Evolutionary conservation across 2,113 vertebrate species (phyloP).

Genomic region (Antechinus flavipes): DNA sequence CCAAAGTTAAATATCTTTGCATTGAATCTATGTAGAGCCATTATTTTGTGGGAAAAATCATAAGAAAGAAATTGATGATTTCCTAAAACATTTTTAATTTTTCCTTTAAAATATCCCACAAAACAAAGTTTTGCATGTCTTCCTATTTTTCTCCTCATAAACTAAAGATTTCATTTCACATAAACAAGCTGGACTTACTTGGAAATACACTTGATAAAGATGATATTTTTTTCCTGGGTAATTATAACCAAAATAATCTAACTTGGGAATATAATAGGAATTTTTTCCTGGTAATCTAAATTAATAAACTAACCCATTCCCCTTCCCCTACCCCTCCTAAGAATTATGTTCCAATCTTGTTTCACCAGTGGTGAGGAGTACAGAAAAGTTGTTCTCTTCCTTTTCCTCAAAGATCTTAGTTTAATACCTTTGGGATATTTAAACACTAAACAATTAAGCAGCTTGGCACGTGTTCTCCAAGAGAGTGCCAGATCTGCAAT

Average conservation of each 20-base stretch:
- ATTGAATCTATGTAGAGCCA: slow-evolving; percentile 9
- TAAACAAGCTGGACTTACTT: slow-evolving; percentile 21
- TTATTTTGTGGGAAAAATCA: not conserved
- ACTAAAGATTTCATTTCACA: slow-evolving; percentile 42
- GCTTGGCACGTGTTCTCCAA: not conserved
- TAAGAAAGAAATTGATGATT: not conserved
- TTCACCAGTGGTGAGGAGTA: not conserved
- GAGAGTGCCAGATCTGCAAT: not conserved
- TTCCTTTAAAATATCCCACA: not conserved
- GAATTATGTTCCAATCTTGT: slow-evolving; percentile 2
- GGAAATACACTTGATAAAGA: slow-evolving; percentile 38
- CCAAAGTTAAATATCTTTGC: slow-evolving; percentile 39
- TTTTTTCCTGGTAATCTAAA: slow-evolving; percentile 10
- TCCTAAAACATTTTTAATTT: slow-evolving; percentile 39
- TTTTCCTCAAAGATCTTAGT: not conserved
- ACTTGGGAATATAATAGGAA: not conserved
- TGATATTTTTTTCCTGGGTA: slow-evolving; percentile 4
- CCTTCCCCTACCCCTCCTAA: not conserved
- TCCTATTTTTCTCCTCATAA: slow-evolving; percentile 19
- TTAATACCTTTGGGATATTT: slow-evolving; percentile 27
- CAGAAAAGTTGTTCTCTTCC: not conserved
- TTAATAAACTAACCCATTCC: slow-evolving; percentile 16
- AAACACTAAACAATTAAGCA: not conserved
- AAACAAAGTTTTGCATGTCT: not conserved
- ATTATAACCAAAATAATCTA: slow-evolving; percentile 25